These are phyloP conservation scores for Neodontobutis hainanensis DNA, from an alignment of 2,113 vertebrate genomes.

Conservation along the genomic window DNA sequence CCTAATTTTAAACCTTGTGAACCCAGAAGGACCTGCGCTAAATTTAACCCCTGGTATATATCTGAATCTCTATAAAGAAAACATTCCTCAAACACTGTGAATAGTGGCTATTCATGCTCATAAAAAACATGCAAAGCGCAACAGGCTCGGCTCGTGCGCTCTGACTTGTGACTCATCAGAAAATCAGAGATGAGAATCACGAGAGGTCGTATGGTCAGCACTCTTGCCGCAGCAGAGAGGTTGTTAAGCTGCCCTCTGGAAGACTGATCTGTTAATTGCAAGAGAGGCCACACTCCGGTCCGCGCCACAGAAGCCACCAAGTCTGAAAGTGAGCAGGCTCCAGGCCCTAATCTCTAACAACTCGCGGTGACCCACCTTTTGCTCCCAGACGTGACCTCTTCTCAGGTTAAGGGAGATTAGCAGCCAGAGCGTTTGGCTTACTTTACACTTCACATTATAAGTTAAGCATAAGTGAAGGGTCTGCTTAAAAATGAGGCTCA, in stretches of 20 bases:
- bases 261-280: slow-evolving; percentile 22
- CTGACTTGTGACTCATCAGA: slow-evolving; percentile 58
- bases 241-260: slow-evolving; percentile 19
- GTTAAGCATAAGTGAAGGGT: slow-evolving; percentile 1
- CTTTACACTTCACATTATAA: slow-evolving; percentile 6
- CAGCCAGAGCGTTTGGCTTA: slow-evolving; percentile 8
- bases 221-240: slow-evolving; percentile 20
- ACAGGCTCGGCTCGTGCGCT: slow-evolving; percentile 2
- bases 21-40: slow-evolving; percentile 73
- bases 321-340: slow-evolving; percentile 21
- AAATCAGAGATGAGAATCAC: slow-evolving; percentile 31
- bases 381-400: slow-evolving; percentile 40
- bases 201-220: slow-evolving; percentile 38
- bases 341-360: slow-evolving; percentile 10
- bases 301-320: slow-evolving; percentile 15
- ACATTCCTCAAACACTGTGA: slow-evolving; percentile 64
- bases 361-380: slow-evolving; percentile 1
- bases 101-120: slow-evolving; percentile 72
- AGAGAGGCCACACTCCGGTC: background rate
- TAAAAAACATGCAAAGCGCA: slow-evolving; percentile 48
- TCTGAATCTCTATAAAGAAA: slow-evolving; percentile 76
- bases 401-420: slow-evolving; percentile 33
- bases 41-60: slow-evolving; percentile 75
- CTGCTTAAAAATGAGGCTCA: background rate
- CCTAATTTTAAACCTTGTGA: slow-evolving; percentile 80